These are phyloP conservation scores for Drosophila guanche DNA, from an alignment of 1,140 invertebrate species.

Conservation along the genomic window DNA sequence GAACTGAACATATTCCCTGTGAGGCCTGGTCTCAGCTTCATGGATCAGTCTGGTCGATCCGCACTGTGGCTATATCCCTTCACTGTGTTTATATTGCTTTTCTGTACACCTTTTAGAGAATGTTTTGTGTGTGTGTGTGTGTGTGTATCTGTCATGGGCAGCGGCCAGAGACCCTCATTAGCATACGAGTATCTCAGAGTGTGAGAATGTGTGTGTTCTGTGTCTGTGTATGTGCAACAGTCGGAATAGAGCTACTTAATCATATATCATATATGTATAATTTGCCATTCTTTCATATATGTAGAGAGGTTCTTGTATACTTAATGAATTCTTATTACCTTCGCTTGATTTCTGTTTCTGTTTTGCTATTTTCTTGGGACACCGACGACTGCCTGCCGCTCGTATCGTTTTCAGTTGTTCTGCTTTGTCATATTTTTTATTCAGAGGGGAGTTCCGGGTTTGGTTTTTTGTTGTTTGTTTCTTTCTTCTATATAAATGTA, in stretches of 20 bases:
- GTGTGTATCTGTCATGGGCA: constrained; percentile 47
- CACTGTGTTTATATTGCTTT: constrained; percentile 26
- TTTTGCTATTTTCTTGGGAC: constrained; percentile 31
- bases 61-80: constrained; percentile 10
- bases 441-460: constrained; percentile 41
- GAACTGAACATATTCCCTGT: no score
- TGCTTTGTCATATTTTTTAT: constrained; percentile 38
- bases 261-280: constrained; percentile 71
- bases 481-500: constrained; percentile 55
- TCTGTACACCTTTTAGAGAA: constrained; percentile 22
- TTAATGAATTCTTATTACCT: constrained; percentile 37
- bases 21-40: no score
- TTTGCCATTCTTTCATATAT: constrained; percentile 62
- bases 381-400: neutral
- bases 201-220: constrained; percentile 31
- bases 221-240: constrained; percentile 64
- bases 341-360: constrained; percentile 11
- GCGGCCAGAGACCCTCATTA: constrained; percentile 6
- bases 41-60: constrained; percentile 12
- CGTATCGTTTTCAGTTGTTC: constrained; percentile 18
- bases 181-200: constrained; percentile 10
- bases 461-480: constrained; percentile 38
- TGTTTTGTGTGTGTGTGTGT: constrained; percentile 18
- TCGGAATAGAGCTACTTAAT: constrained; percentile 74
- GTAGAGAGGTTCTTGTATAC: constrained; percentile 27